A percentile compares a stretch with the other conserved stretches of the same genome.
Evolutionary conservation across 2,888 invertebrate species (phyloP).

Genomic region (Lepidochitona cinerea): DNA sequence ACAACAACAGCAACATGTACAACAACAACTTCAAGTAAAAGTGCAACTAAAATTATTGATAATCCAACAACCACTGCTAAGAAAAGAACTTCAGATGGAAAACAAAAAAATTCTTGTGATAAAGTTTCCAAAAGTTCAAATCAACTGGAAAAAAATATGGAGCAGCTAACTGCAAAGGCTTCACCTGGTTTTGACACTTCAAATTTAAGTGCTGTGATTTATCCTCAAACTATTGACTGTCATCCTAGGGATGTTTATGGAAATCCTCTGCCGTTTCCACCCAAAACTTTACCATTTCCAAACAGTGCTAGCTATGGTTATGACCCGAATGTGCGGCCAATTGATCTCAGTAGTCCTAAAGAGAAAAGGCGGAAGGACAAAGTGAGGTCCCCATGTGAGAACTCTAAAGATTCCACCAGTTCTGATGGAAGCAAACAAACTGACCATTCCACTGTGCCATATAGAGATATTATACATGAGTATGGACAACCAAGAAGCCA

Average conservation of each 20-base stretch:
- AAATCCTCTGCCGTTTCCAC: not conserved
- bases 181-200: not conserved
- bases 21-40: not conserved
- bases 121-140: not conserved
- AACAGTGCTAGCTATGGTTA: not conserved
- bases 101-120: not conserved
- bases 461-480: not conserved
- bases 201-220: not conserved
- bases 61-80: not conserved
- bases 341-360: constrained; percentile 1
- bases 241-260: not conserved
- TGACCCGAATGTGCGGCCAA: not conserved
- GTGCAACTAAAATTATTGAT: not conserved
- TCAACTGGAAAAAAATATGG: not conserved
- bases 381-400: not conserved
- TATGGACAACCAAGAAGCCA: not conserved
- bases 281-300: not conserved
- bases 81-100: not conserved
- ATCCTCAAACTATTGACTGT: not conserved
- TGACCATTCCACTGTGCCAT: not conserved
- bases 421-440: not conserved
- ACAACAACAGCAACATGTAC: not conserved
- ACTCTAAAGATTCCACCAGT: not conserved
- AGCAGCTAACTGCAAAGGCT: not conserved
- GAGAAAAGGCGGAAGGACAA: not conserved